Percentiles rank a stretch among this genome's conserved stretches.
phyloP scores from a whole-genome alignment of 2,888 invertebrate genomes.

The Callyntrura guangdongensis region DNA sequence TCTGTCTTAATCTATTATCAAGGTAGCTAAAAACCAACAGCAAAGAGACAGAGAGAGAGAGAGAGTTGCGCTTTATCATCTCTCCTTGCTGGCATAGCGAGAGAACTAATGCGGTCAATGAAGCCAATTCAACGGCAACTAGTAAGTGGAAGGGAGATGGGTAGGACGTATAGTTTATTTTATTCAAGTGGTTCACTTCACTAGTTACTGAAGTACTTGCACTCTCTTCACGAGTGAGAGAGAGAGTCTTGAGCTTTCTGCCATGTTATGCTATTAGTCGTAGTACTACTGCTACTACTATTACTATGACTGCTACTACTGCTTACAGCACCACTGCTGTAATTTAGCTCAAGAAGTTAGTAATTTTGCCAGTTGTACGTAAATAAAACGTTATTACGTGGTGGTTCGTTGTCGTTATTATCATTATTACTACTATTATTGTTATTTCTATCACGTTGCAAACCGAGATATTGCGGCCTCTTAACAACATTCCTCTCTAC shows the following conservation, averaged over 20 bases:
- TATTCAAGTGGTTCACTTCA: slow-evolving; percentile 5
- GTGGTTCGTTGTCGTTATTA: slow-evolving; percentile 15
- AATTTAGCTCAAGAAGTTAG: not conserved
- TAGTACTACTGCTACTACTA: not conserved
- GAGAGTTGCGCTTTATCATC: slow-evolving; percentile 30
- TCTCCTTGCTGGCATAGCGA: not conserved
- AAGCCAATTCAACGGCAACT: slow-evolving; percentile 35
- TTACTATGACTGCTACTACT: not conserved
- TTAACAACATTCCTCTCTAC: not conserved
- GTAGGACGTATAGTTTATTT: slow-evolving; percentile 21
- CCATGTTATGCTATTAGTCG: not conserved
- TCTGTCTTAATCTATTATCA: slow-evolving; percentile 64
- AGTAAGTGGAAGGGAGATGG: not conserved
- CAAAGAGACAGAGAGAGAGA: not conserved
- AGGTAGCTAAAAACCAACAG: slow-evolving; percentile 41
- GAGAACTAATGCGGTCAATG: slow-evolving; percentile 10
- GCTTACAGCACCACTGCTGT: not conserved
- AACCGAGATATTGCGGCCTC: slow-evolving; percentile 43
- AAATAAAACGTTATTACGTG: slow-evolving; percentile 37
- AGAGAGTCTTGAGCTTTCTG: no score
- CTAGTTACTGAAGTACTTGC: not conserved
- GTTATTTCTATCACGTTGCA: slow-evolving; percentile 59
- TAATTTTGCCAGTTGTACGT: slow-evolving; percentile 19
- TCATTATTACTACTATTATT: slow-evolving; percentile 50
- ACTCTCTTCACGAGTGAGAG: not conserved